A percentile compares a stretch with the other conserved stretches of the same genome.
These are phyloP conservation scores for Dasypolia templi DNA, from an alignment of 2,888 invertebrate species.

Conservation along the genomic window DNA sequence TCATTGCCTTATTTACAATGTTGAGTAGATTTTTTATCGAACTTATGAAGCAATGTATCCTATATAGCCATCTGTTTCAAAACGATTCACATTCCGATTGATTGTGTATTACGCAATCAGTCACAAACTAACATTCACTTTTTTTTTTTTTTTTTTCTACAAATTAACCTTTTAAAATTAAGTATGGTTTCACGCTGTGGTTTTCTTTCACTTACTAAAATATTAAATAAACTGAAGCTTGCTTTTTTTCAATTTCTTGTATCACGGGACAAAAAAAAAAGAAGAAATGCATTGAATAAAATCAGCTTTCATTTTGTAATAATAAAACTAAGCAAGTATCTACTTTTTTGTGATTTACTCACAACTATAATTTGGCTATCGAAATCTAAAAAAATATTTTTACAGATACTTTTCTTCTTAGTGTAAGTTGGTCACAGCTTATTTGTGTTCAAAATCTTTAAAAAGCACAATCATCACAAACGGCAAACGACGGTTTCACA, in stretches of 20 bases:
- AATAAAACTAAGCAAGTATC: neutral
- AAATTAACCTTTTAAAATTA: neutral
- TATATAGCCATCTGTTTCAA: too few species aligned
- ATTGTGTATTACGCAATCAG: too few species aligned
- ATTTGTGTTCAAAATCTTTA: neutral
- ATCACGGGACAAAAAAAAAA: neutral
- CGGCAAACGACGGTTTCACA: too few species aligned
- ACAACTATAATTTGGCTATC: neutral
- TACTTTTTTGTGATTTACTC: neutral
- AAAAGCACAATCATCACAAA: neutral
- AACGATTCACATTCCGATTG: too few species aligned
- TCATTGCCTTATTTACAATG: too few species aligned
- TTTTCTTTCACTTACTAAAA: neutral
- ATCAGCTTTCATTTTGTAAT: neutral
- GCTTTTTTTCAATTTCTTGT: neutral
- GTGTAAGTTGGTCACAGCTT: neutral
- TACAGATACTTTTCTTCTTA: neutral
- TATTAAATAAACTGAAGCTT: neutral
- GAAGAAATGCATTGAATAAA: neutral
- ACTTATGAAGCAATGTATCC: too few species aligned
- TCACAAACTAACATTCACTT: slow-evolving; percentile 5
- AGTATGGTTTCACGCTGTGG: neutral
- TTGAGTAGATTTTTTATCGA: too few species aligned
- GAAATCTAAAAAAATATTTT: neutral
- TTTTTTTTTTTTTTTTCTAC: too few species aligned